Conservation (phyloP, 2,797 vertebrate species). For the Glyptemys insculpta region DNA sequence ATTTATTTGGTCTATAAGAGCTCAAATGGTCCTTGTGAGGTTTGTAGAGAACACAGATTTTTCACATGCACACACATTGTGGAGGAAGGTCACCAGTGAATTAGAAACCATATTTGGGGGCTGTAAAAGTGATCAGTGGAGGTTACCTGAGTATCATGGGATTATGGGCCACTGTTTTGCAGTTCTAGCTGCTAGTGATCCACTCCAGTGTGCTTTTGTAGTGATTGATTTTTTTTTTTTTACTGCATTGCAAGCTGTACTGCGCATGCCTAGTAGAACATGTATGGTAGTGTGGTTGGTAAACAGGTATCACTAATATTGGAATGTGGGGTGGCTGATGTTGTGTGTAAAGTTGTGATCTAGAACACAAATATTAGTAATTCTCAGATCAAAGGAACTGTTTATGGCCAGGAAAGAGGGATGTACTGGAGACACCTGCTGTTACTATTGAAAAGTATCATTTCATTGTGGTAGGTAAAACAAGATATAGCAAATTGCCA, state of each 20-base stretch:
- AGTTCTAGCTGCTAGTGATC: background rate
- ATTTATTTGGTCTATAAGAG: background rate
- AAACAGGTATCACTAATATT: background rate
- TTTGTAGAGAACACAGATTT: background rate
- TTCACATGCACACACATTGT: background rate
- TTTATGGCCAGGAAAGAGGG: background rate
- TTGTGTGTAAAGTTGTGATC: background rate
- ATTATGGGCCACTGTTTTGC: background rate
- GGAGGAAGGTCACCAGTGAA: background rate
- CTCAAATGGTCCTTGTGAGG: background rate
- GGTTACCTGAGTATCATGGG: background rate
- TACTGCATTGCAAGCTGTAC: background rate
- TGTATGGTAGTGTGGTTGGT: background rate
- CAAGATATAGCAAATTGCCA: background rate
- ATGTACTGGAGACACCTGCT: accelerated
- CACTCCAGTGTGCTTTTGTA: background rate
- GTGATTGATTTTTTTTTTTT: background rate
- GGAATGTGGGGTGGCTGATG: background rate
- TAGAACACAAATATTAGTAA: background rate
- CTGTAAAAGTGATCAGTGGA: background rate
- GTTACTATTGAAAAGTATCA: background rate
- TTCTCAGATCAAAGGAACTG: background rate
- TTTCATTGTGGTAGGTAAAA: background rate
- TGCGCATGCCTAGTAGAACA: background rate
- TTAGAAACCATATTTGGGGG: background rate